Evolutionary conservation across 2,113 vertebrate species (phyloP), one percentile per base, ranked within the genome.

Genomic region (Stegostoma tigrinum): DNA sequence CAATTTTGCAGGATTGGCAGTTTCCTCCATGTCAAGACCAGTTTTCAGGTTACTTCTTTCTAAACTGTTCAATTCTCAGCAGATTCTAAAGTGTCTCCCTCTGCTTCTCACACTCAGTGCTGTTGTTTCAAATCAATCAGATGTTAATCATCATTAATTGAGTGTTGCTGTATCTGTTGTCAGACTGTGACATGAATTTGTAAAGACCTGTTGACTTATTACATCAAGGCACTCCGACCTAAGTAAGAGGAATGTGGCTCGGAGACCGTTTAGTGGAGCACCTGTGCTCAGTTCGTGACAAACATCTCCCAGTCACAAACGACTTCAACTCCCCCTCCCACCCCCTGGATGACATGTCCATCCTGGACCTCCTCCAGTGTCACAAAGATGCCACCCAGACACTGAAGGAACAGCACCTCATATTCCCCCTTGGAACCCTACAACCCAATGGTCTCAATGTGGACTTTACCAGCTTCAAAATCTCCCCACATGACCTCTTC

Each of bases 141-240:
- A 15, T 64, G 87, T 91, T 91, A 91, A 91, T 61, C 87, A 91
- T 91, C 64, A 64, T 91, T 91, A 91, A 90, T 90, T 90, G 87
- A 90, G 61, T 90, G 30, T 61, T 90, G 48, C 52, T 90, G 52
- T 64, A 90, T 90, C 52, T 61, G 5, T 90, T 90, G 52, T 90
- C 55, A 90, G 55, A 64, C 87, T 61, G 38, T 34, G 55, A 38
- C 61, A 93, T 66, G 34, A 67, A 93, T 66, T 93, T 66, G 89
- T 42, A 93, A 67, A 93, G 61, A 93, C 17, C 61, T 66, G n/a
- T 93, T 67, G 89, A 91, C 34, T 91, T 91, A 91, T 91, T 91
- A 66, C 55, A 91, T 55, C 89, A 64, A 64, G 34, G 30, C 66
- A 34, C 19, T 23, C 1, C 0, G 61, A 66, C 38, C 34, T n/a